Evolutionary conservation across 2,888 invertebrate species (phyloP).

Genomic region (Lochmaea crataegi): DNA sequence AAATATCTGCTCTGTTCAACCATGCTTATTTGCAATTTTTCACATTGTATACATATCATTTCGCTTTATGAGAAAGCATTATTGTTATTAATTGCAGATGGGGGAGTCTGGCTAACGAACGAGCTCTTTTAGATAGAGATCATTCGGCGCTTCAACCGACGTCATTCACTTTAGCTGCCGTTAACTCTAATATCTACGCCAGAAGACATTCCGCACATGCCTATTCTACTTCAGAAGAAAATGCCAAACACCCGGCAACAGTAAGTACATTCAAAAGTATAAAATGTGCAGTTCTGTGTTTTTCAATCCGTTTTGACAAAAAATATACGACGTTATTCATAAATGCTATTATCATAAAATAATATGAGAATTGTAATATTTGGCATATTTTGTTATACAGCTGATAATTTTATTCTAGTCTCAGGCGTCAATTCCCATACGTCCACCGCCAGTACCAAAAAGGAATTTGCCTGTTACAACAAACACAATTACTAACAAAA

Average conservation of each 20-base stretch:
- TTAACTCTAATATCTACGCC: constrained; percentile 61
- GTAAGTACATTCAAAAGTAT: constrained; percentile 33
- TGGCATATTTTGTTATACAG: neutral
- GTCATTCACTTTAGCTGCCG: constrained; percentile 59
- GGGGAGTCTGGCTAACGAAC: constrained; percentile 59
- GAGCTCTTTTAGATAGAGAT: constrained; percentile 58
- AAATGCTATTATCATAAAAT: neutral
- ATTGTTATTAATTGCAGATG: constrained; percentile 53
- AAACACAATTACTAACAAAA: constrained; percentile 43
- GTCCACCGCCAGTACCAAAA: constrained; percentile 68
- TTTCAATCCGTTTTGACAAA: neutral
- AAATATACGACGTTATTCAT: neutral
- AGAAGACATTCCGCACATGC: constrained; percentile 63
- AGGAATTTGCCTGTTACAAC: constrained; percentile 59
- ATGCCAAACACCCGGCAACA: constrained; percentile 34
- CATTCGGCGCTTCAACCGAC: constrained; percentile 56
- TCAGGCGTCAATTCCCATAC: constrained; percentile 66
- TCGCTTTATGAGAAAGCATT: too few relatives aligned
- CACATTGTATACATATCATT: too few relatives aligned
- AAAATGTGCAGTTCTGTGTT: neutral
- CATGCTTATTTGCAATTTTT: too few relatives aligned
- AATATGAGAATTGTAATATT: neutral
- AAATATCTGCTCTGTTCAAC: too few relatives aligned
- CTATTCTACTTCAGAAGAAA: constrained; percentile 58
- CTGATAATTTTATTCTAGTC: constrained; percentile 46